A percentile compares a stretch with the other conserved stretches of the same genome.
phyloP scores from a whole-genome alignment of 1,140 invertebrate genomes.

The Aphidius ervi region DNA sequence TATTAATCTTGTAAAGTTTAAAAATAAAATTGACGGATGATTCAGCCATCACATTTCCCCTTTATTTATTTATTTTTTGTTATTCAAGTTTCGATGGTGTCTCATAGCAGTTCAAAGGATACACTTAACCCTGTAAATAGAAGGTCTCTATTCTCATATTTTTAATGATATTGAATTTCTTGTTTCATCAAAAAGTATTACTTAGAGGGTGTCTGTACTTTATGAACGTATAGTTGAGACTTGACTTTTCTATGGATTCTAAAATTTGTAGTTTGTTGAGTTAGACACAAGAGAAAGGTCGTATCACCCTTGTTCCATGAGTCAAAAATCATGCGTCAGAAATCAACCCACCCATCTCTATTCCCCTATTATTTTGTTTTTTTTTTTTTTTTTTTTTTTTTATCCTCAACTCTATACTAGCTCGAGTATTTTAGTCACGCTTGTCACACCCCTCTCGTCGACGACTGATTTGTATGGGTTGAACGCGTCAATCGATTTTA shows the following conservation, averaged over 20 bases:
- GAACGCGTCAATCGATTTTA: too few species aligned
- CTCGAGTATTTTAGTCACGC: slow-evolving; percentile 17
- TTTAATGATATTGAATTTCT: slow-evolving; percentile 20
- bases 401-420: background rate
- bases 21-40: background rate
- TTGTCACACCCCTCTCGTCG: slow-evolving; percentile 7
- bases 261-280: slow-evolving; percentile 10
- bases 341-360: background rate
- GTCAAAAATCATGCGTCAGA: slow-evolving; percentile 20
- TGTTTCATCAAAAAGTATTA: slow-evolving; percentile 8
- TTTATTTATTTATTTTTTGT: background rate
- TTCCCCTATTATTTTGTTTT: background rate
- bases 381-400: too few species aligned
- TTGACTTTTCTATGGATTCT: slow-evolving; percentile 12
- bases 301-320: slow-evolving; percentile 11
- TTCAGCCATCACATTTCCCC: slow-evolving; percentile 3
- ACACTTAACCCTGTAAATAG: slow-evolving; percentile 14
- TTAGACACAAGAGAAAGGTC: slow-evolving; percentile 5
- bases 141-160: slow-evolving; percentile 7
- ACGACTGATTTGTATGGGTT: too few species aligned
- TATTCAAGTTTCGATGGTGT: slow-evolving; percentile 5
- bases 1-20: background rate
- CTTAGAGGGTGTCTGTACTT: too few species aligned
- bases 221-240: too few species aligned
- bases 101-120: slow-evolving; percentile 11